Base-by-base conservation (phyloP, 2,113 vertebrate species). In the Tricholaema leucomelas region DNA sequence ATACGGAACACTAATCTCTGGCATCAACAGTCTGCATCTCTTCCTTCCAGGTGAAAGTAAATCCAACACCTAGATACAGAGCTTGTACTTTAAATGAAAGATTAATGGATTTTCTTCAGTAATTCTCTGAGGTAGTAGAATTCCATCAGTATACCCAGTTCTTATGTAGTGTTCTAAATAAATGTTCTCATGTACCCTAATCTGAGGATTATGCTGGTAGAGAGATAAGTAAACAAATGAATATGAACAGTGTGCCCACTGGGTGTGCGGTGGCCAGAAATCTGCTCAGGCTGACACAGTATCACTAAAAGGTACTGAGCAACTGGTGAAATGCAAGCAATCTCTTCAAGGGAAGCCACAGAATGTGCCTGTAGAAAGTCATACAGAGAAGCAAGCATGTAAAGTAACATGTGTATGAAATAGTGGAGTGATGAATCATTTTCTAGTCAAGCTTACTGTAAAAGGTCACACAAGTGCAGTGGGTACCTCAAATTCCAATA, bases 341-440 rank as follows among this genome's bases (percentile, higher is more conserved):
- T 5, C 12, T 16, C 69, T 42, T 52, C 21, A 11, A 38, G 40
- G 7, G 11, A 5, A 83, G 14, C 31, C 84, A 2, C 2, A 5
- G 15, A 25, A 10, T 1, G 2, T 42, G 28, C 19, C 38, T 2
- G 0, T 2, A 30, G 24, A 44, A 46, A 70, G 52, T 14, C 48
- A 50, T 28, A 8, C n/a, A 13, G 17, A 3, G 30, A 46, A 33
- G 33, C 5, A 33, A 40, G 60, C 4, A 0, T 2, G 18, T 1
- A 8, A 28, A 38, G 33, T 5, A 56, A 89, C 38, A 55, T 7
- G 3, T 3, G 36, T 1, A 7, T 9, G 2, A 50, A 79, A 79
- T 2, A 48, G 12, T 0, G 15, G 17, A 38, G 52, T 5, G 30
- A 55, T 24, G 1, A 61, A 38, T 8, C 50, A 12, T 1, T 79